Evolutionary conservation across 1,140 invertebrate species (phyloP), one percentile per base, ranked within the genome.

Genomic region (Drosophila jambulina): DNA sequence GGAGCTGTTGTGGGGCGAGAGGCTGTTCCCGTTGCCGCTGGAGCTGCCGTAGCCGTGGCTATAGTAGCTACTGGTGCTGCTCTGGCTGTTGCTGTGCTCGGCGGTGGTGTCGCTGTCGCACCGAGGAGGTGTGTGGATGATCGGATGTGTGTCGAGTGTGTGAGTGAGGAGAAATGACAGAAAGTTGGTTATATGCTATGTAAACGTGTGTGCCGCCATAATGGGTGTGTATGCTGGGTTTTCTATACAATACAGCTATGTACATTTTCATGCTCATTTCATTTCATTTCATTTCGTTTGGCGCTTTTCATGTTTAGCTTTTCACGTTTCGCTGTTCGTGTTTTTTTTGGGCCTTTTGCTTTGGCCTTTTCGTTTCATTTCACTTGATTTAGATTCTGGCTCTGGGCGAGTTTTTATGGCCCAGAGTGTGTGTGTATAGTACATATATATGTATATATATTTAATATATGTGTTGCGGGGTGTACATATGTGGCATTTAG

Each of bases 341-440:
- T 8, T 32, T 32, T 29, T 48, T 8, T 7, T 19, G 17, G n/a
- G 27, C 32, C 17, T 62, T 51, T 59, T 15, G 13, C 40, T 43
- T 48, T 48, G 45, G 45, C 45, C 45, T 54, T 71, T 56, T 32
- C 38, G 29, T 48, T 38, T 58, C n/a, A 36, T 48, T 68, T 75
- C 29, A 60, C 58, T 75, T 77, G 51, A 75, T 77, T 77, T 67
- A 27, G 71, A 12, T 34, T 42, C 3, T 4, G 21, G 34, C 23
- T 17, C 32, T 4, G 25, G n/a, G 42, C 40, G 40, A 67, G 45
- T 75, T 75, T 67, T 77, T 77, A 77, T 60, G 34, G 63, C 40
- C 29, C 17, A 34, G 25, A 4, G 29, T 48, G 29, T 17, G 23
- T 48, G n/a, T 72, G 25, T 65, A 29, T 69, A 40, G 45, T 65